phyloP scores from a whole-genome alignment of 37 sponge, comb jelly and placozoan species.

The Oopsacas minuta region DNA sequence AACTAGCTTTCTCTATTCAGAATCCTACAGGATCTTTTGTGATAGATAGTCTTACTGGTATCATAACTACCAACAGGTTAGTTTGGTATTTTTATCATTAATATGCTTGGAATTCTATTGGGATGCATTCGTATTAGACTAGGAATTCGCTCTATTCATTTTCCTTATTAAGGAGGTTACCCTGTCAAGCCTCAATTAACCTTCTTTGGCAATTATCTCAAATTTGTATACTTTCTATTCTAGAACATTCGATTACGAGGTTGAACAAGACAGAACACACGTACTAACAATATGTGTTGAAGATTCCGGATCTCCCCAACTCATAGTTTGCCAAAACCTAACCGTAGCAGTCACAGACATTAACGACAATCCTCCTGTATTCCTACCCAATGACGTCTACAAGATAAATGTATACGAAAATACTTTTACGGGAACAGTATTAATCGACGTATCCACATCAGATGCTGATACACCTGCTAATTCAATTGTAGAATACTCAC shows the following conservation, averaged over 20 bases:
- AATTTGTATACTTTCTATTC: no score
- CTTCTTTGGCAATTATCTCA: no score
- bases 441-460: background rate
- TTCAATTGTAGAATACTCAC: slow-evolving; percentile 26
- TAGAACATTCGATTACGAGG: slow-evolving; percentile 13
- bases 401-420: slow-evolving; percentile 24
- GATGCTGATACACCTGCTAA: slow-evolving; percentile 43
- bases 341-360: slow-evolving; percentile 33
- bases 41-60: background rate
- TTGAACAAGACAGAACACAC: background rate
- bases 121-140: no score
- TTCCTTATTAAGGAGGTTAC: no score
- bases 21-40: background rate
- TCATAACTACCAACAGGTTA: background rate
- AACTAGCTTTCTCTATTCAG: background rate
- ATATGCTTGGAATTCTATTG: no score
- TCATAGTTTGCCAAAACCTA: background rate
- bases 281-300: background rate
- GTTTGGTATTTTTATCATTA: no score
- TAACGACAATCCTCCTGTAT: slow-evolving; percentile 43
- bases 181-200: no score
- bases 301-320: background rate
- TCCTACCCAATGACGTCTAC: background rate
- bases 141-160: no score
- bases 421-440: background rate